Percentiles rank a stretch among this genome's conserved stretches.
Conservation (phyloP, 2,113 vertebrate genomes). For the Brachirus orientalis region DNA sequence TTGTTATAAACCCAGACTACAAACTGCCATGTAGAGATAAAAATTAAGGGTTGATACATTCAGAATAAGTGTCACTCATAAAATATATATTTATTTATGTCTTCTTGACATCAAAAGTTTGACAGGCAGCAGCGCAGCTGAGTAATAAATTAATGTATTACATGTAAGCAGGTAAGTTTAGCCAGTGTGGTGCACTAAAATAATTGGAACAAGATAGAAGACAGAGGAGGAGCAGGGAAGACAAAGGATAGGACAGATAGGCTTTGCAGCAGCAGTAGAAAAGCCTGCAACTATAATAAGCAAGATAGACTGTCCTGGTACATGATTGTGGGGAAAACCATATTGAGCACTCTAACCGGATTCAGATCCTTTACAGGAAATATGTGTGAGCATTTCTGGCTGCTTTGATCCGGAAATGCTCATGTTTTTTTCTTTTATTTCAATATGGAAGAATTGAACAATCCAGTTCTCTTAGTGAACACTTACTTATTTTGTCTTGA, state of each 20-base stretch:
- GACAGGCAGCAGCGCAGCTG: not conserved
- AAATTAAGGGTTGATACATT: not conserved
- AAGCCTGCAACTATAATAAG: constrained; percentile 44
- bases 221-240: constrained; percentile 21
- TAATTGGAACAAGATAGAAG: constrained; percentile 9
- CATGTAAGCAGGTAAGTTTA: constrained; percentile 4
- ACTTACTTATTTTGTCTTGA: no score
- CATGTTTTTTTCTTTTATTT: not conserved
- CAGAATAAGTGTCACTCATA: not conserved
- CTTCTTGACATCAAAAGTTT: not conserved
- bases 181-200: constrained; percentile 9
- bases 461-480: no score
- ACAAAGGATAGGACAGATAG: constrained; percentile 40
- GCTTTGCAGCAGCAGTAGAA: constrained; percentile 42
- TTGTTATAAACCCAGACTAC: no score
- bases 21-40: not conserved
- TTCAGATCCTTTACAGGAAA: constrained; percentile 67
- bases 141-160: not conserved
- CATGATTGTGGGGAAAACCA: constrained; percentile 55
- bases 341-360: constrained; percentile 60
- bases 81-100: not conserved
- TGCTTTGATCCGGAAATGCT: constrained; percentile 9
- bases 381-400: constrained; percentile 52
- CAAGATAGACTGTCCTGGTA: constrained; percentile 41
- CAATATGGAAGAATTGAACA: not conserved